Base-by-base conservation (phyloP, 2,888 invertebrate species). In the Drosophila mayaguana region DNA sequence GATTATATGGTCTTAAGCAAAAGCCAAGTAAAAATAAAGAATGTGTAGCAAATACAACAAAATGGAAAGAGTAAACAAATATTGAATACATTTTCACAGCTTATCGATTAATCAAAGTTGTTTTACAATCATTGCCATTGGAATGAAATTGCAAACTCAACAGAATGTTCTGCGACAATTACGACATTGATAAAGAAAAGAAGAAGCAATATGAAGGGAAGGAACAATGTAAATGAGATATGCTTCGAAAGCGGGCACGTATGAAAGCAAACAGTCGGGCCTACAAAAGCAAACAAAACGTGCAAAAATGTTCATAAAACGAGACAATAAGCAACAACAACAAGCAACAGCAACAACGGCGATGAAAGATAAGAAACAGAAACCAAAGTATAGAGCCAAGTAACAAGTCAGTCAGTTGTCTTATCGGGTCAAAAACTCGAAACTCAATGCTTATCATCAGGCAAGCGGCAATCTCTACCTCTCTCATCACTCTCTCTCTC, bases 381-480 rank as follows among this genome's bases (percentile, higher is more conserved):
- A 51, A 2, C 4, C 40, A 16, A 32, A 28, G 7, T 18, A 51
- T 28, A 43, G 43, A 45, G 25, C 2, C 16, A 51, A 42, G 32
- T 18, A 42, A 8, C 16, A 48, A 45, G 43, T 18, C 38, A 36
- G 36, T 18, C 36, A 22, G 16, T 20, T 38, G 45, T 20, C 72
- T 75, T 64, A 77, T 77, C 75, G 61, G 72, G 28, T 50, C 64
- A 63, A 34, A 56, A 77, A 53, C 67, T 56, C 54, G 57, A 54
- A 34, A 38, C 61, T 65, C 16, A 54, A 46, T 42, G 72, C 54
- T 78, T 75, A 78, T 77, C 77, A 78, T 77, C 77, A 71, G 45
- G 22, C 56, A 8, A 14, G 8, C 36, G 7, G 34, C 25, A 18
- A 22, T 36, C 57, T 7, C 34, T 18, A 18, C 16, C 12, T 46